Percentiles rank a stretch among this genome's conserved stretches.
Conservation (phyloP, 2,797 vertebrate species). For the Poecilia wingei region DNA sequence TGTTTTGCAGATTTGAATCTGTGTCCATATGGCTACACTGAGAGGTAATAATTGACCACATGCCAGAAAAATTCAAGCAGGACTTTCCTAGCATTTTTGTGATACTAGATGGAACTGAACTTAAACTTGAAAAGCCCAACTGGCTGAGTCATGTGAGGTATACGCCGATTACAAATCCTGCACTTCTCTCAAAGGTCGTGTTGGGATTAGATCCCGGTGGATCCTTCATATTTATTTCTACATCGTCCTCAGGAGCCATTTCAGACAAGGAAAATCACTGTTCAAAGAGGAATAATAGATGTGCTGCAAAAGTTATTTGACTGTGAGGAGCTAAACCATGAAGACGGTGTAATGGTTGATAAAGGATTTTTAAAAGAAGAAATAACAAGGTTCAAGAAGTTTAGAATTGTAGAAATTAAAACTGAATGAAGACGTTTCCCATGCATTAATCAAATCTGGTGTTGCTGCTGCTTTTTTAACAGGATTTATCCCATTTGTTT, state of each 20-base stretch:
- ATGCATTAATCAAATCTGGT: not conserved
- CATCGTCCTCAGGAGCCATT: not conserved
- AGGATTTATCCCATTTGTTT: not conserved
- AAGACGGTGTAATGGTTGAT: not conserved
- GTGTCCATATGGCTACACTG: not conserved
- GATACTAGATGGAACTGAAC: not conserved
- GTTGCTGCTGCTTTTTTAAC: not conserved
- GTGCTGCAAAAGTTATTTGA: not conserved
- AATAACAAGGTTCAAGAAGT: not conserved
- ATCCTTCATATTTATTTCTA: not conserved
- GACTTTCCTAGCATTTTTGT: not conserved
- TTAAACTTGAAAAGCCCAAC: not conserved
- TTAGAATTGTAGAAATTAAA: not conserved
- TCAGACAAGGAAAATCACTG: not conserved
- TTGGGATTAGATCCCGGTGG: not conserved
- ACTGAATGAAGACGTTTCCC: not conserved
- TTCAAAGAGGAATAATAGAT: not conserved
- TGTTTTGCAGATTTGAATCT: not conserved
- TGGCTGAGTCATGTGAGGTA: not conserved
- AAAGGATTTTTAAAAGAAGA: not conserved
- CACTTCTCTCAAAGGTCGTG: not conserved
- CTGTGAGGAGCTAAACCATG: not conserved
- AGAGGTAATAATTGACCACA: not conserved
- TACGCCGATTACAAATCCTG: not conserved
- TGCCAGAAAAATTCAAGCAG: not conserved